Conservation (phyloP, 37 sponge, comb jelly and placozoan genomes). For the Beroe ovata region DNA sequence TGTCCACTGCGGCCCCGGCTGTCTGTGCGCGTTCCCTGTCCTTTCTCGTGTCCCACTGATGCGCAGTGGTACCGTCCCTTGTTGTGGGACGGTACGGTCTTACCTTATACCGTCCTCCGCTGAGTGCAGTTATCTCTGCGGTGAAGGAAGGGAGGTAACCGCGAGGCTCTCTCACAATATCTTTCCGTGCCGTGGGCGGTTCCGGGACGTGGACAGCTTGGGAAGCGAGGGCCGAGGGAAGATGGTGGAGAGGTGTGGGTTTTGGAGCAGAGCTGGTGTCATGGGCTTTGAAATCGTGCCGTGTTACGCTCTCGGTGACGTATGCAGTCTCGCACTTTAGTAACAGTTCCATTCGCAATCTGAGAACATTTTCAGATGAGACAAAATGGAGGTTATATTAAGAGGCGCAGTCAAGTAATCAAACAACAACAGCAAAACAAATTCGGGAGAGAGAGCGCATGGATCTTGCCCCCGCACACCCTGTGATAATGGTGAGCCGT, state of each 20-base stretch:
- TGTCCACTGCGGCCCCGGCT: neutral
- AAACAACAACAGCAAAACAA: neutral
- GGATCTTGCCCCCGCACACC: neutral
- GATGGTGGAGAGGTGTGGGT: slow-evolving; percentile 26
- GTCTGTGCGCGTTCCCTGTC: neutral
- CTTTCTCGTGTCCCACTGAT: slow-evolving; percentile 14
- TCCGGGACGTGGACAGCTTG: neutral
- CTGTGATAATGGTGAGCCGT: neutral
- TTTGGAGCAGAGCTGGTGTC: neutral
- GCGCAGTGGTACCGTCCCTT: slow-evolving; percentile 3
- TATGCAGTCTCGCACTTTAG: neutral
- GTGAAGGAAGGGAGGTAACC: slow-evolving; percentile 1
- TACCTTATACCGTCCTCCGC: slow-evolving; percentile 13
- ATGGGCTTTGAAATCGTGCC: neutral
- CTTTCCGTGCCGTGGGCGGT: slow-evolving; percentile 31
- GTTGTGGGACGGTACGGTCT: neutral
- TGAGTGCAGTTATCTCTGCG: slow-evolving; percentile 2
- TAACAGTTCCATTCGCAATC: slow-evolving; percentile 32
- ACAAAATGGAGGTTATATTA: no score
- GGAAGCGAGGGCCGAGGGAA: slow-evolving; percentile 22
- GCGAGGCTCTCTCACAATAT: slow-evolving; percentile 30
- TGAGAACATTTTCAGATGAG: no score
- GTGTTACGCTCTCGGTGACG: neutral
- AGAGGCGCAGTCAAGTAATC: no score
- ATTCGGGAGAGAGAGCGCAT: neutral